These are phyloP conservation scores for Nyctibius bracteatus DNA, from an alignment of 2,113 vertebrate genomes.

Conservation along the genomic window DNA sequence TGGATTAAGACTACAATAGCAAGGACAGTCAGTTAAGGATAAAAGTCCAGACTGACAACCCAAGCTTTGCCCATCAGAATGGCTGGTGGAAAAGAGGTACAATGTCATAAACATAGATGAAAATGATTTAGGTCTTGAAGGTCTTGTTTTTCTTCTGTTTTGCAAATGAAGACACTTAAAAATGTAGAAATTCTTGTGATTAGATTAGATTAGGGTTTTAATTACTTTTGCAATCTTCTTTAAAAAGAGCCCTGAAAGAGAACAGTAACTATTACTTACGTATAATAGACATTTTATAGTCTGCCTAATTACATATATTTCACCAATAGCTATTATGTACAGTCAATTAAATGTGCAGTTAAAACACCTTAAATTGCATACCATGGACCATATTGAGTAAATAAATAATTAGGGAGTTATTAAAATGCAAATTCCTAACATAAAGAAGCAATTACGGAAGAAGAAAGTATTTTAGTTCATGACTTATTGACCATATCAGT, in stretches of 20 bases:
- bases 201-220: neutral
- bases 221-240: neutral
- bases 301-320: slow-evolving; percentile 22
- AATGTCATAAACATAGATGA: neutral
- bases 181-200: neutral
- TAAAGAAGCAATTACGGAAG: neutral
- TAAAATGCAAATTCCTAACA: slow-evolving; percentile 46
- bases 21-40: neutral
- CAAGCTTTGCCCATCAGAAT: neutral
- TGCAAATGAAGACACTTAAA: neutral
- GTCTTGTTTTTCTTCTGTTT: neutral
- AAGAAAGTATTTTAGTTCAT: neutral
- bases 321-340: slow-evolving; percentile 7
- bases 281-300: neutral
- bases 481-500: slow-evolving; percentile 15
- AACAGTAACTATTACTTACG: neutral
- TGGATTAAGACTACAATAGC: neutral
- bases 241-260: neutral
- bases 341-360: slow-evolving; percentile 39
- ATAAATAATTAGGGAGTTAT: slow-evolving; percentile 55
- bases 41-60: neutral
- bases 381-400: slow-evolving; percentile 6
- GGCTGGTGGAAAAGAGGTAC: neutral
- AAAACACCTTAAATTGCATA: slow-evolving; percentile 24
- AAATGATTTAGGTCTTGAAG: neutral